Evolutionary conservation across 1,140 invertebrate species (phyloP).

Genomic region (Brachionus rotundiformis): DNA sequence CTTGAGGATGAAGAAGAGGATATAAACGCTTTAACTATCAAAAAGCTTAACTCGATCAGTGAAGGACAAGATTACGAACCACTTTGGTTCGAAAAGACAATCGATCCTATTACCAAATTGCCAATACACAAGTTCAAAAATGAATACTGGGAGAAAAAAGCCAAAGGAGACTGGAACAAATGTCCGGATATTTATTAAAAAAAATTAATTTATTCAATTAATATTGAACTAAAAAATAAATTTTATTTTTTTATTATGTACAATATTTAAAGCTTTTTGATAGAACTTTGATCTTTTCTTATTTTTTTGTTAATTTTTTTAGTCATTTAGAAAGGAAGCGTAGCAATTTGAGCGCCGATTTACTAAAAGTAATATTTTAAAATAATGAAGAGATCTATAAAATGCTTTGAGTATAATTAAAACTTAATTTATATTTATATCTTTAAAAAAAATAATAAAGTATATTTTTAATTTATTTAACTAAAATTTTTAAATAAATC

Average conservation of each 20-base stretch:
- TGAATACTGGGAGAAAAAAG: slow-evolving; percentile 90
- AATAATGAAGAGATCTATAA: neutral
- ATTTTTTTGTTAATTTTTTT: slow-evolving; percentile 6
- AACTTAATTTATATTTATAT: neutral
- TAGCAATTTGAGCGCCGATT: neutral
- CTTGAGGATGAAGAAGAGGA: slow-evolving; percentile 6
- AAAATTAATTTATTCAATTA: neutral
- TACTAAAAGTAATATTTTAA: neutral
- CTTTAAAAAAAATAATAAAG: neutral
- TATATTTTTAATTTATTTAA: neutral
- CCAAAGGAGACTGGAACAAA: slow-evolving; percentile 79
- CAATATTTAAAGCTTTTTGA: neutral
- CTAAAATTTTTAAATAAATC: neutral
- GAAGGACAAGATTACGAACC: slow-evolving; percentile 70
- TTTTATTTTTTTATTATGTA: slow-evolving; percentile 4
- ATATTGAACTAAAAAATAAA: neutral
- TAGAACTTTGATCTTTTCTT: slow-evolving; percentile 1
- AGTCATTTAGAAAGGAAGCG: neutral
- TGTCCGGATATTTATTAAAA: slow-evolving; percentile 83
- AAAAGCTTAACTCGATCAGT: slow-evolving; percentile 30
- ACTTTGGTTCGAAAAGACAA: slow-evolving; percentile 84
- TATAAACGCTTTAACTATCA: slow-evolving; percentile 21
- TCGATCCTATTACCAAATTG: slow-evolving; percentile 76
- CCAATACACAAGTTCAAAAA: slow-evolving; percentile 81
- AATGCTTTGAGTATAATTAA: neutral